Percentiles rank a stretch among this genome's conserved stretches.
These are phyloP conservation scores for Ceyx cyanopectus DNA, from an alignment of 2,113 vertebrate genomes.

Conservation along the genomic window DNA sequence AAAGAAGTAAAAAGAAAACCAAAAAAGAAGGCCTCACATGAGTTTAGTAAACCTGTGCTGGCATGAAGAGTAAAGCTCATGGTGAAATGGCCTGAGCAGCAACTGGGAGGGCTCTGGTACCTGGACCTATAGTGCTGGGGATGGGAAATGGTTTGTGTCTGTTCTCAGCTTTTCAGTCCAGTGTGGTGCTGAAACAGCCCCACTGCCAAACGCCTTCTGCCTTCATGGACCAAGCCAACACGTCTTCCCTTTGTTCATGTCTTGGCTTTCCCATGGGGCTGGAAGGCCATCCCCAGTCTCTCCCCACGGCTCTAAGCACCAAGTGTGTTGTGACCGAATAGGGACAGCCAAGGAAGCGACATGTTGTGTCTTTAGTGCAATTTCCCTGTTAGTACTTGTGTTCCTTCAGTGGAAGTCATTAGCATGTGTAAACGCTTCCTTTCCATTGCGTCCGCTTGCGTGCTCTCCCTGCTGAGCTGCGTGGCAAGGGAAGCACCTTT, in stretches of 20 bases:
- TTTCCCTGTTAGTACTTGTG: slow-evolving; percentile 25
- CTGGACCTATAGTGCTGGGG: fast-evolving
- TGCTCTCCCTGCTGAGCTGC: slow-evolving; percentile 53
- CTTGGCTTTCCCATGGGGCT: not conserved
- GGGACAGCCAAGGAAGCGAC: not conserved
- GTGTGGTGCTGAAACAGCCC: fast-evolving
- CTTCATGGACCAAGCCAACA: fast-evolving
- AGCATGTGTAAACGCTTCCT: slow-evolving; percentile 64
- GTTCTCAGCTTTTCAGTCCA: not conserved
- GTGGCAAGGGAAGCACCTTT: slow-evolving; percentile 63
- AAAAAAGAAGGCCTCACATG: slow-evolving; percentile 57
- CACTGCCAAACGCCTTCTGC: fast-evolving
- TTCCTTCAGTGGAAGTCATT: slow-evolving; percentile 53
- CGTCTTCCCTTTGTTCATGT: fast-evolving
- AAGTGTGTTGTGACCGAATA: not conserved
- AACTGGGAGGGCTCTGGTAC: not conserved
- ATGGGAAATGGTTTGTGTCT: not conserved
- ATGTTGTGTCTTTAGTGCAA: not conserved
- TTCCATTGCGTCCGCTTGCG: slow-evolving; percentile 32
- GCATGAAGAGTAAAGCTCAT: not conserved
- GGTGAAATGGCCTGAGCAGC: not conserved
- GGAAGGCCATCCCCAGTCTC: not conserved
- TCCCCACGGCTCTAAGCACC: not conserved
- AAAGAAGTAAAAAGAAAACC: not conserved
- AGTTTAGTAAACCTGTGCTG: slow-evolving; percentile 28